Evolutionary conservation across 2,888 invertebrate genomes (phyloP), one percentile per base, ranked within the genome.

Genomic region (Pristionchus exspectatus): DNA sequence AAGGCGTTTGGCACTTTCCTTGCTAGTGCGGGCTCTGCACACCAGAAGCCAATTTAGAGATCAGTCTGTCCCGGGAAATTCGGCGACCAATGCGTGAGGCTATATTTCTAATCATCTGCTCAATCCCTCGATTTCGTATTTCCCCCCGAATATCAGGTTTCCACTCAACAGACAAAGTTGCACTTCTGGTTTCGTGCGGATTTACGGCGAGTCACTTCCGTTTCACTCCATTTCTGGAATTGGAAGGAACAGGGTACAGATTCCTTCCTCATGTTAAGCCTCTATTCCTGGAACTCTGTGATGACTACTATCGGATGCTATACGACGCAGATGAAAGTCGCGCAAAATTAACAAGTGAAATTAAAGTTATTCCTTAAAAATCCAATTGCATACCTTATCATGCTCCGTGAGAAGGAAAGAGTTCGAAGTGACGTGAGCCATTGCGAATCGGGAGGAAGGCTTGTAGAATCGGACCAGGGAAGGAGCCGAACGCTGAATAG

Each of bases 381-480:
- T 38, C 38, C 33, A 33, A 81, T 30, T 21, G 12, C 83, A 9
- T 27, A 83, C 83, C 83, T 27, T 30, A 21, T 21, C 24, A 12
- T 85, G 56, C 4, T 56, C 59, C 9, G 59, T 85, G 18, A 85
- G 56, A 7, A 85, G 56, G 59, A 85, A 85, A 9, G 84, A 85
- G 59, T 18, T 10, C 0, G 59, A 30, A 24, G 59, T 59, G 84
- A 85, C 84, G 27, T 85, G 74, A 54, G 87, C 54, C n/a, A 88
- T 14, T 4, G 72, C 44, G 74, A 88, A 88, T 33, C 74, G 72
- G 24, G 87, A 63, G n/a, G 87, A 74, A 9, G 87, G 87, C 54
- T 59, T 56, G 56, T 56, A 38, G 54, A 33, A 38, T 21, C 56
- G 18, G 54, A 88, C n/a, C 30, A 74, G 54, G 30, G 87, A 14